Percentiles rank a stretch among this genome's conserved stretches.
phyloP scores from a whole-genome alignment of 1,140 invertebrate genomes.

The Cepaea nemoralis region DNA sequence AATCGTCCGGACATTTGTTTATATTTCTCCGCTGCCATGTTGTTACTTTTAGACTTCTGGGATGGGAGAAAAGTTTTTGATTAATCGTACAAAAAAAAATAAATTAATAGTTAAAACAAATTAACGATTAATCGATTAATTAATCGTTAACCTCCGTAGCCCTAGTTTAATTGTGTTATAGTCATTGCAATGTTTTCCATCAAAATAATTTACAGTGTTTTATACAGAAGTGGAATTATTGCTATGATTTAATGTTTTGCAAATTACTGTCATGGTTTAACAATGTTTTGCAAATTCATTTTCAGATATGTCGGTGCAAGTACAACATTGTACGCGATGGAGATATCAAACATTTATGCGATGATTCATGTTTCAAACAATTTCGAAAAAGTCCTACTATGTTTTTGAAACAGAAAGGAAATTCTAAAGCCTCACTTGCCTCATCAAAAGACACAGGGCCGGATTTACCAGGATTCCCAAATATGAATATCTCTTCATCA shows the following conservation, averaged over 20 bases:
- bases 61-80: too few species aligned
- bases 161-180: too few species aligned
- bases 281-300: slow-evolving; percentile 25
- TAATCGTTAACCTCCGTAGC: too few species aligned
- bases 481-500: not conserved
- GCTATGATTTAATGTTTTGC: not conserved
- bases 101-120: too few species aligned
- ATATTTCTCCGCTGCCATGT: too few species aligned
- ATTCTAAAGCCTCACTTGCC: not conserved
- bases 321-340: slow-evolving; percentile 73
- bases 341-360: slow-evolving; percentile 72
- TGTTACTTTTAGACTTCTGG: too few species aligned
- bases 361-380: slow-evolving; percentile 73
- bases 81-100: too few species aligned
- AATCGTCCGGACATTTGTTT: too few species aligned
- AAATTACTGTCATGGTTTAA: not conserved
- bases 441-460: not conserved
- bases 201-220: not conserved
- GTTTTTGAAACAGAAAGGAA: slow-evolving; percentile 51
- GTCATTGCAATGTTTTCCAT: not conserved
- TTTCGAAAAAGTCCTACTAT: slow-evolving; percentile 71
- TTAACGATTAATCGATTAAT: too few species aligned
- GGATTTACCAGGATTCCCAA: not conserved
- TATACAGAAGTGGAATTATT: not conserved
- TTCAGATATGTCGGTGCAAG: slow-evolving; percentile 71